These are phyloP conservation scores for Bombus pyrosoma DNA, from an alignment of 1,140 invertebrate genomes.

Conservation along the genomic window DNA sequence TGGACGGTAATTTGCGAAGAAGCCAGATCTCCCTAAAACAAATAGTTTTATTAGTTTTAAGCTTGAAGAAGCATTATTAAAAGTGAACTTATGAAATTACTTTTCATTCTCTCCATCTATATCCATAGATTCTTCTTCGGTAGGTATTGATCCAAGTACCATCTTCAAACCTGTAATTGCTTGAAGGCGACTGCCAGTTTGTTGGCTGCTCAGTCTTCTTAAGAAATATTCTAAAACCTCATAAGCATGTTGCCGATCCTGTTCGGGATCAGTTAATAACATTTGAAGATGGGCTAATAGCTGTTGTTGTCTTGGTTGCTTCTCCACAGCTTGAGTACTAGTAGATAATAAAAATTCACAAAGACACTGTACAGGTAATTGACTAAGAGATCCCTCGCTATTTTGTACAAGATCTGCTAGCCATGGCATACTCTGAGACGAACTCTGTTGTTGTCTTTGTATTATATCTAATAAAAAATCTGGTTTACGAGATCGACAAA, in stretches of 20 bases:
- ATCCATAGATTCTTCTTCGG: constrained; percentile 79
- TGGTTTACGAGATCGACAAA: constrained; percentile 94
- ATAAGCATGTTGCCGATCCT: constrained; percentile 85
- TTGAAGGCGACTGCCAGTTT: constrained; percentile 88
- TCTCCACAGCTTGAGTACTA: constrained; percentile 82
- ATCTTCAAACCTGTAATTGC: constrained; percentile 88
- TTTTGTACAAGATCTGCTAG: constrained; percentile 96
- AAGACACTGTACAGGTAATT: constrained; percentile 96
- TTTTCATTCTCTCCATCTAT: constrained; percentile 79
- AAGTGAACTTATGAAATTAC: constrained; percentile 63
- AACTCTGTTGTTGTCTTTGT: constrained; percentile 89
- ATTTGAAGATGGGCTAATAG: constrained; percentile 90
- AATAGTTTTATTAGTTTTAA: constrained; percentile 14
- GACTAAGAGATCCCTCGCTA: constrained; percentile 92
- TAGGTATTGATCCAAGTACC: constrained; percentile 81
- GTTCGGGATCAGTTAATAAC: constrained; percentile 85
- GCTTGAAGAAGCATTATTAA: background rate
- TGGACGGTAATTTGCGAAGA: constrained; percentile 88
- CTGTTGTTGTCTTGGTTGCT: constrained; percentile 90
- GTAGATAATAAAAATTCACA: constrained; percentile 97
- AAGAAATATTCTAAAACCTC: constrained; percentile 97
- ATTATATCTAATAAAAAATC: constrained; percentile 97
- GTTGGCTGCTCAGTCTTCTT: constrained; percentile 91
- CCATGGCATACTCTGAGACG: constrained; percentile 98
- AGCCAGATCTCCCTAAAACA: constrained; percentile 87